Base-by-base conservation (phyloP, 2,888 invertebrate genomes). In the Augochlorella aurata region DNA sequence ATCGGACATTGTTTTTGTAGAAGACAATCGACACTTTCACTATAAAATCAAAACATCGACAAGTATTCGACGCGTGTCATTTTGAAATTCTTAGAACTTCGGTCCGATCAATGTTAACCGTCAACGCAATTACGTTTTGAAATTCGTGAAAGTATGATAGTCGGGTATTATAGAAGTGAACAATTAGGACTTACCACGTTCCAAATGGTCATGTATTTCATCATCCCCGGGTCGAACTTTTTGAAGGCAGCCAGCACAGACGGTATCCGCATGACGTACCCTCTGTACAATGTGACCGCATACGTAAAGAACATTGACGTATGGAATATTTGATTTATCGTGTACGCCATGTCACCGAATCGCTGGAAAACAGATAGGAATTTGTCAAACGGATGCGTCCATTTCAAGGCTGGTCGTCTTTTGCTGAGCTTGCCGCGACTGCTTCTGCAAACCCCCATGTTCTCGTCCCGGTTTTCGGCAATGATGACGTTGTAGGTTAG, bases 161-260 rank as follows among this genome's bases (percentile, higher is more conserved):
- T 9, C 9, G 16, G n/a, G 1, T 12, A 44, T 44, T 44, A n/a
- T 0, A 16, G 16, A 24, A 49, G 12, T 16, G 65, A 47, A 16
- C 47, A 63, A 16, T 0, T 9, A 44, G 0, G 67, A 91, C 93
- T 89, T 83, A 93, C 93, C 90, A 93, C 77, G 73, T 92, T 80
- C 93, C 93, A 93, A 3, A 92, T 77, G 4, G 93, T 93, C 49
- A 93, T 82, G 75, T 85, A 93, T 71, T 90, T 93, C 0, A 91
- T 24, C 80, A 91, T 91, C n/a, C 93, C 93, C 18, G 92, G 91
- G 73, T 93, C 89, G 66, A 90, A 93, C 0, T 91, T 75, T 12
- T 69, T 75, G 58, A 85, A 88, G 61, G 47, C 0, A 29, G 16
- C 10, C 3, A 29, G 0, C 16, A 1, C 0, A 9, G 8, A 8